Conservation (phyloP, 2,797 vertebrate species). For the Tolypeutes matacus region DNA sequence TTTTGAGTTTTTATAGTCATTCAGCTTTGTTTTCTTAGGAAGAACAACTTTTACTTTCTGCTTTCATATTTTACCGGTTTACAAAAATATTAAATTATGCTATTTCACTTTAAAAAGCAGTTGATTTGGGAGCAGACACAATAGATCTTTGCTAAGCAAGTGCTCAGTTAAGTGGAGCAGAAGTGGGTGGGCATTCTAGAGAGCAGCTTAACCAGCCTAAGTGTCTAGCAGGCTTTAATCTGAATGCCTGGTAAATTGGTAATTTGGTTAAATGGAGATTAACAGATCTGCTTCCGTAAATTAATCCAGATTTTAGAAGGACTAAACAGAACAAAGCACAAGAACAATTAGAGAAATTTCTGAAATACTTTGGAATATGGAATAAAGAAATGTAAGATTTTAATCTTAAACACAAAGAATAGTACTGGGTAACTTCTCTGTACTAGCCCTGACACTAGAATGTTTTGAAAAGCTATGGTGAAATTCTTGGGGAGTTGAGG, state of each 20-base stretch:
- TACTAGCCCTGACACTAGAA: neutral
- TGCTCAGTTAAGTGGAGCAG: neutral
- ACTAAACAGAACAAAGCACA: neutral
- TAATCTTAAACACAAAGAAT: neutral
- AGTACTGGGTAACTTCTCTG: neutral
- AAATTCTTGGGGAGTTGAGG: neutral
- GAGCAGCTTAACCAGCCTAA: neutral
- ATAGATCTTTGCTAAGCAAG: neutral
- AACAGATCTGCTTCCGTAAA: neutral
- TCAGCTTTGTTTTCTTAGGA: neutral
- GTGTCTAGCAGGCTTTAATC: neutral
- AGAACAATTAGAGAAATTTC: neutral
- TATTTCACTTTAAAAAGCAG: neutral
- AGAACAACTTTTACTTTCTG: neutral
- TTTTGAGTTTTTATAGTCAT: slow-evolving; percentile 27
- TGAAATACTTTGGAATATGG: slow-evolving; percentile 16
- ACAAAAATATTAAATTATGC: neutral
- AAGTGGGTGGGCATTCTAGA: neutral
- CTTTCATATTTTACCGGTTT: slow-evolving; percentile 17
- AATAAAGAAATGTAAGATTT: neutral
- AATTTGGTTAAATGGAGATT: neutral
- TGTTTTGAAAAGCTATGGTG: neutral
- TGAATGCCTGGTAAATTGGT: neutral
- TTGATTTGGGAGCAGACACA: neutral
- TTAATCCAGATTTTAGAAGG: neutral